A percentile compares a stretch with the other conserved stretches of the same genome.
phyloP scores from a whole-genome alignment of 2,113 vertebrate species.

The Egretta garzetta region DNA sequence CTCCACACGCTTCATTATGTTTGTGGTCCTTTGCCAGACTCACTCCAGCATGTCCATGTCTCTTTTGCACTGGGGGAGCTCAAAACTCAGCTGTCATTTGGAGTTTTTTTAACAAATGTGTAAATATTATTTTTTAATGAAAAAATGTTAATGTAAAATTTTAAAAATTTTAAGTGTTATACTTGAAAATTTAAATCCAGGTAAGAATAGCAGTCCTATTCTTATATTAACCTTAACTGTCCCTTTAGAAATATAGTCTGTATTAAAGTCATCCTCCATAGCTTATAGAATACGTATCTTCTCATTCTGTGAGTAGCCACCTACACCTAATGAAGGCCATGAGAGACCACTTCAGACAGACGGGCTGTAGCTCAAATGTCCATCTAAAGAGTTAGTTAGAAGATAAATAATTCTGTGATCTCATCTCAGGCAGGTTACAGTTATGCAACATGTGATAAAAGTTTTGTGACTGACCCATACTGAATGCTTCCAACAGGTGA shows the following conservation, averaged over 20 bases:
- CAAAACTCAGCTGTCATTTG: not conserved
- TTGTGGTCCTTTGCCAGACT: not conserved
- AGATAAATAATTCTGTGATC: constrained; percentile 15
- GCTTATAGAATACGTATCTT: not conserved
- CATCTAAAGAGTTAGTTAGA: not conserved
- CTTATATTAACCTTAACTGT: not conserved
- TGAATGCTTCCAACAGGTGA: not conserved
- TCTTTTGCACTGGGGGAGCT: not conserved
- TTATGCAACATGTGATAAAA: not conserved
- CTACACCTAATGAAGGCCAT: not conserved
- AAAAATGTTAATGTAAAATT: not conserved
- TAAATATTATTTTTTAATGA: not conserved
- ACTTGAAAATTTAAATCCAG: not conserved
- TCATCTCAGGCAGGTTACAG: not conserved
- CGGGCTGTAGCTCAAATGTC: not conserved
- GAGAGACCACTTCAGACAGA: not conserved
- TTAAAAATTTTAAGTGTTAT: not conserved
- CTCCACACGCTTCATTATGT: not conserved
- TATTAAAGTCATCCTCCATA: not conserved
- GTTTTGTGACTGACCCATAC: not conserved
- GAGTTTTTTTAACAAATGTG: not conserved
- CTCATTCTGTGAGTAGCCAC: not conserved
- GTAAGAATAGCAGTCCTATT: not conserved
- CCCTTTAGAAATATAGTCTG: not conserved
- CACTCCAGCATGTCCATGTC: not conserved